Percentiles rank a stretch among this genome's conserved stretches.
Conservation (phyloP, 2,888 invertebrate genomes). For the Apomyelois bistriatella region DNA sequence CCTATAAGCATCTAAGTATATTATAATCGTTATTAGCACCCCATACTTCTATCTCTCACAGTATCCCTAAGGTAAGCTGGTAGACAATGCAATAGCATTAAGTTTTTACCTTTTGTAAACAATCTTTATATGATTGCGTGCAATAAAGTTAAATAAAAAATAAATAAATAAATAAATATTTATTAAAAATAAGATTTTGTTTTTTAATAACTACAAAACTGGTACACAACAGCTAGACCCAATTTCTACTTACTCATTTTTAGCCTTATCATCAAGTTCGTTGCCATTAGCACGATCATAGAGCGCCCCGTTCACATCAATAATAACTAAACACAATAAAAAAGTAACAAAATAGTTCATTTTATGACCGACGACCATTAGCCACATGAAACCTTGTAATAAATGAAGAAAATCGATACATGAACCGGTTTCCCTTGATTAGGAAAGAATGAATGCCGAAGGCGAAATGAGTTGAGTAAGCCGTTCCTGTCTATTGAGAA, state of each 20-base stretch:
- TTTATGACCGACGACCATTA: conserved; percentile 10
- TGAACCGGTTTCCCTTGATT: conserved; percentile 3
- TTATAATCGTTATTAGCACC: no score
- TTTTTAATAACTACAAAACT: no score
- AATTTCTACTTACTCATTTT: not conserved
- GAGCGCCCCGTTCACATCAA: conserved; percentile 29
- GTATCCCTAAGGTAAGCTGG: no score
- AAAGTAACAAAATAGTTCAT: conserved; percentile 31
- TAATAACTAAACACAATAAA: conserved; percentile 37
- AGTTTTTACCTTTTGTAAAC: no score
- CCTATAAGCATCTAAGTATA: no score
- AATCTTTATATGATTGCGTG: no score
- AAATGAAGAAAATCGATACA: conserved; percentile 1
- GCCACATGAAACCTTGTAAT: not conserved
- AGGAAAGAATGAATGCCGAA: not conserved
- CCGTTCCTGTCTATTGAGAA: not conserved
- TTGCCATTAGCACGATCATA: conserved; percentile 54
- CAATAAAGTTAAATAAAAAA: no score
- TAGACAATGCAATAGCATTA: no score
- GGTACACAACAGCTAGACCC: no score
- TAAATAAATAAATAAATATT: no score
- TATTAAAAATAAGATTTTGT: no score
- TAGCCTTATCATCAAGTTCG: conserved; percentile 33
- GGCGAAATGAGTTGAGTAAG: not conserved
- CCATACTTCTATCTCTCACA: no score